These are phyloP conservation scores for Ia io DNA, from an alignment of 2,113 vertebrate species.

Conservation along the genomic window DNA sequence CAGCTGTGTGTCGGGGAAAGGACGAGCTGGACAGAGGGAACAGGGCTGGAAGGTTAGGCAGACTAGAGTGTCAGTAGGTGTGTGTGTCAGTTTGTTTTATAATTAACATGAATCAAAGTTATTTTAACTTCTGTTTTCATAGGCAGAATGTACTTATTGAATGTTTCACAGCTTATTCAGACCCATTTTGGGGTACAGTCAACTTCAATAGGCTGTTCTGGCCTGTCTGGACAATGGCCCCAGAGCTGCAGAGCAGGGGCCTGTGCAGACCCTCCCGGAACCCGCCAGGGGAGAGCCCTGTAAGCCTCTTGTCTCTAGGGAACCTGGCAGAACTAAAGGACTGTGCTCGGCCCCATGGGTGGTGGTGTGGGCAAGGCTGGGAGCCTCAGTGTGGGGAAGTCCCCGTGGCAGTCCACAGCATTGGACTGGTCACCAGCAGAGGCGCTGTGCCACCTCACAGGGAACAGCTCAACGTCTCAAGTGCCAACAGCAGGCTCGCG, in stretches of 20 bases:
- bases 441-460: neutral
- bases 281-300: neutral
- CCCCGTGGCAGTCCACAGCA: neutral
- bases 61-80: neutral
- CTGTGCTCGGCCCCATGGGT: neutral
- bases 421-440: neutral
- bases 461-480: neutral
- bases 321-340: neutral
- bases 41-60: neutral
- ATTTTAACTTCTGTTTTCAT: neutral
- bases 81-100: neutral
- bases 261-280: neutral
- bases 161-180: accelerated
- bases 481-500: neutral
- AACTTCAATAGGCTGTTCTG: neutral
- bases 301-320: neutral
- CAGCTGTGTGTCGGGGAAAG: neutral
- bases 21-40: neutral
- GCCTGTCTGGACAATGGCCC: neutral
- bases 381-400: neutral
- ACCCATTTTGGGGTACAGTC: neutral
- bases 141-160: neutral
- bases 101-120: neutral
- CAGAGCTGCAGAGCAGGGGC: neutral
- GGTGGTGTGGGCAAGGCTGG: neutral